Evolutionary conservation across 2,888 invertebrate genomes (phyloP), one percentile per base, ranked within the genome.

Genomic region (Kuschelorhynchus macadamiae): DNA sequence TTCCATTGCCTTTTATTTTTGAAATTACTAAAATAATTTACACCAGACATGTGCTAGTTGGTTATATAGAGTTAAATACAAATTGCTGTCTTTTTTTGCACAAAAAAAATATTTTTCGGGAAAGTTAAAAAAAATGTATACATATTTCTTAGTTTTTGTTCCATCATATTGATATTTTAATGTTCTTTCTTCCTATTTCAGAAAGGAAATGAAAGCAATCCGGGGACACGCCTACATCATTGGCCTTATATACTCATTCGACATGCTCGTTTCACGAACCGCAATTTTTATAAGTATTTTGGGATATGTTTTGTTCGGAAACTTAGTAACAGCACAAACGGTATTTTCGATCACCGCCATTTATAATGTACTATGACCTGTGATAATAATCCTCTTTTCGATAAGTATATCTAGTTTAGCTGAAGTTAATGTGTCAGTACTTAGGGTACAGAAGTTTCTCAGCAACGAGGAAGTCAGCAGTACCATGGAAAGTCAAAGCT

Each of bases 381-480:
- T 93, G 5, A 94, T 96, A 91, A 95, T 95, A 0, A 92, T 96
- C 11, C 94, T 95, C 83, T 94, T 97, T 78, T 96, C 97, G 0
- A 92, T 93, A 85, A 93, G 91, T 67, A 90, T 96, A 71, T 90
- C 93, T 1, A 91, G 92, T 82, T 86, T 92, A 50, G 92, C 94
- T 0, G 96, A 96, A 85, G 90, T 91, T 0, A 84, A 89, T 32
- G 91, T 96, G 53, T 92, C 94, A 1, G 88, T 93, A 63, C 86
- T 86, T 67, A 87, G 95, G 59, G 84, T 95, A 20, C 88, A 88
- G 84, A 88, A 82, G 79, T 90, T 86, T 70, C 78, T 87, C 76
- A 75, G 83, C 71, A 84, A 84, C 71, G 86, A 87, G 1, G 87
- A 88, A 78, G 75, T 84, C n/a, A 44, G 69, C 65, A 9, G 74